Conservation (phyloP, 1,140 invertebrate genomes). For the Cotesia chilonis region DNA sequence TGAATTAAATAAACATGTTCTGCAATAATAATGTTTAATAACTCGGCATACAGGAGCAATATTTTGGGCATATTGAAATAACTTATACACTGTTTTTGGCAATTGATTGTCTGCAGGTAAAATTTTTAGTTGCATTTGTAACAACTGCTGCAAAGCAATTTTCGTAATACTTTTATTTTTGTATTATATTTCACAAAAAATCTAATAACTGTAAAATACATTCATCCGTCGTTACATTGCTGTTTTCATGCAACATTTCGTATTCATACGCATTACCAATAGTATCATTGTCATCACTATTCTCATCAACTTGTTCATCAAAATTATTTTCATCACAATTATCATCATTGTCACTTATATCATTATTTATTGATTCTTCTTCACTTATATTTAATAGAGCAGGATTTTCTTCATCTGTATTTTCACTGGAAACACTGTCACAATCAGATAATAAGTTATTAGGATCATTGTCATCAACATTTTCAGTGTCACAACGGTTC, state of each 20-base stretch:
- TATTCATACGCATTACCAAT: too few species aligned
- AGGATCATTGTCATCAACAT: too few species aligned
- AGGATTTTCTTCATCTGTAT: background rate
- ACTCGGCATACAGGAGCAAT: constrained; percentile 23
- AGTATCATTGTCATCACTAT: too few species aligned
- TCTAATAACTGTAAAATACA: background rate
- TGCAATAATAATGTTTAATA: constrained; percentile 40
- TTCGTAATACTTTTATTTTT: background rate
- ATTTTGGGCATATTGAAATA: constrained; percentile 33
- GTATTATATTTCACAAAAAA: background rate
- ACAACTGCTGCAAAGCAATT: background rate
- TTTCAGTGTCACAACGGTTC: too few species aligned
- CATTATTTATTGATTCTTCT: background rate
- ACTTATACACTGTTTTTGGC: constrained; percentile 33
- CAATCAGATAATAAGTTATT: too few species aligned
- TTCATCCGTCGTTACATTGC: background rate
- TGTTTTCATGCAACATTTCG: background rate
- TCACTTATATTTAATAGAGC: background rate
- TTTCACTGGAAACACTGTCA: too few species aligned
- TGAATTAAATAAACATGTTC: constrained; percentile 25
- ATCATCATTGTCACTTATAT: too few species aligned
- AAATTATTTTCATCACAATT: too few species aligned
- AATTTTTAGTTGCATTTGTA: background rate
- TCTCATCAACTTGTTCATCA: too few species aligned
- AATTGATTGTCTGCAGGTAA: constrained; percentile 22